Evolutionary conservation across 2,888 invertebrate species (phyloP).

Genomic region (Notodonta ziczac): DNA sequence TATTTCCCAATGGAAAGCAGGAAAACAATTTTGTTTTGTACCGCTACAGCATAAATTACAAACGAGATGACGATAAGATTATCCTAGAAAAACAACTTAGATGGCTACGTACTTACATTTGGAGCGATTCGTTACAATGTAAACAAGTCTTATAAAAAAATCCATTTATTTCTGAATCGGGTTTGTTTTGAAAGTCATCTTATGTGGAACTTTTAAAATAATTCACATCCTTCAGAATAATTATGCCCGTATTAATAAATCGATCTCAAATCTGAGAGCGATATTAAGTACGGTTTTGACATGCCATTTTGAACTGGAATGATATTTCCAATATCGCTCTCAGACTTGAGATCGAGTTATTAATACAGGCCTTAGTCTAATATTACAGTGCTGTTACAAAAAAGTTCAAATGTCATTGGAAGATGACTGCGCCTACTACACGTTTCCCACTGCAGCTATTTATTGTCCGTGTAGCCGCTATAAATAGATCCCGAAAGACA

Average conservation of each 20-base stretch:
- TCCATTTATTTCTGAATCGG: too few relatives aligned
- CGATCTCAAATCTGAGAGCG: too few relatives aligned
- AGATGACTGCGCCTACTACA: neutral
- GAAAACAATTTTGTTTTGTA: slow-evolving; percentile 9
- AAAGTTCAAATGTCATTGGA: neutral
- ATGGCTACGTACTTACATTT: neutral
- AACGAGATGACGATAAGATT: slow-evolving; percentile 2
- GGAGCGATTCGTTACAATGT: neutral
- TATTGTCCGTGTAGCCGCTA: slow-evolving; percentile 2
- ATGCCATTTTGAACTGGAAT: too few relatives aligned
- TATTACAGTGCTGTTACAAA: too few relatives aligned
- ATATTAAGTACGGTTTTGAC: too few relatives aligned
- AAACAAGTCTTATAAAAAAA: neutral
- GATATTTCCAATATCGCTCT: too few relatives aligned
- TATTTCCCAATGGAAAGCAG: neutral
- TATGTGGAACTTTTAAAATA: too few relatives aligned
- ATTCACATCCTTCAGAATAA: too few relatives aligned
- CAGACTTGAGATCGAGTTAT: too few relatives aligned
- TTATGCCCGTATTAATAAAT: too few relatives aligned
- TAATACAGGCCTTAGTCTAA: too few relatives aligned
- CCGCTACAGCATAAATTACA: neutral
- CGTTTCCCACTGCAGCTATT: slow-evolving; percentile 4
- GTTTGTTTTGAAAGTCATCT: too few relatives aligned
- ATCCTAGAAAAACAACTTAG: neutral
- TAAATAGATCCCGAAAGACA: slow-evolving; percentile 8